Conservation (phyloP, 1,140 invertebrate species). For the Oedothorax gibbosus region DNA sequence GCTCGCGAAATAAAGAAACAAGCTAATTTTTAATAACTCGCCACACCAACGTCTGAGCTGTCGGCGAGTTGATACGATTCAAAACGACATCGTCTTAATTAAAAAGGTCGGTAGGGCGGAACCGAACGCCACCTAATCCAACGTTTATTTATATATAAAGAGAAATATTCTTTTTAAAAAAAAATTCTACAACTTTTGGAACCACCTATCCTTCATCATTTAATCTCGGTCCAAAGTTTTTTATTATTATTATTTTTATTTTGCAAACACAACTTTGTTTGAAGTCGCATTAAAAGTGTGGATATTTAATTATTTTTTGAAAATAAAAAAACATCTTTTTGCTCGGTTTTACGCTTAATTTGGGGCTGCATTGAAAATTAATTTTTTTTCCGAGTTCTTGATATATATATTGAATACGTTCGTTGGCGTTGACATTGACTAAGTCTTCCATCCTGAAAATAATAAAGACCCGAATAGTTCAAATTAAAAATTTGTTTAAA, state of each 20-base stretch:
- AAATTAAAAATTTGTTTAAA: constrained; percentile 11
- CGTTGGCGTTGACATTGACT: constrained; percentile 54
- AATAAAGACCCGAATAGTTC: constrained; percentile 6
- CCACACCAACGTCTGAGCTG: constrained; percentile 29
- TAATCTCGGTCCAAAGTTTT: constrained; percentile 17
- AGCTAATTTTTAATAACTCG: constrained; percentile 52
- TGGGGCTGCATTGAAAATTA: constrained; percentile 35
- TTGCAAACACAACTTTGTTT: constrained; percentile 11
- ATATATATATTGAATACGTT: constrained; percentile 32
- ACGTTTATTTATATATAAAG: constrained; percentile 14
- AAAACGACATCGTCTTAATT: constrained; percentile 57
- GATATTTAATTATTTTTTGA: constrained; percentile 51
- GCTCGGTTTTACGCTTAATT: constrained; percentile 55
- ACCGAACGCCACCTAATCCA: constrained; percentile 16
- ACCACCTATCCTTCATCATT: constrained; percentile 28
- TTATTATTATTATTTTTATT: constrained; percentile 1
- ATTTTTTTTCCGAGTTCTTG: background rate
- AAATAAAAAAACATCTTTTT: constrained; percentile 19
- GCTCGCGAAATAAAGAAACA: background rate
- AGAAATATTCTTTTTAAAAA: constrained; percentile 33
- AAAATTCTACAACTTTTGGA: background rate
- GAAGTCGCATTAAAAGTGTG: constrained; percentile 48
- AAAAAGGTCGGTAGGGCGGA: constrained; percentile 47
- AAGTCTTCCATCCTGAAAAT: constrained; percentile 22
- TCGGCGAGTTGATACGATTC: constrained; percentile 42